These are phyloP conservation scores for Poecilia velifera DNA, from an alignment of 2,797 vertebrate species.

Conservation along the genomic window DNA sequence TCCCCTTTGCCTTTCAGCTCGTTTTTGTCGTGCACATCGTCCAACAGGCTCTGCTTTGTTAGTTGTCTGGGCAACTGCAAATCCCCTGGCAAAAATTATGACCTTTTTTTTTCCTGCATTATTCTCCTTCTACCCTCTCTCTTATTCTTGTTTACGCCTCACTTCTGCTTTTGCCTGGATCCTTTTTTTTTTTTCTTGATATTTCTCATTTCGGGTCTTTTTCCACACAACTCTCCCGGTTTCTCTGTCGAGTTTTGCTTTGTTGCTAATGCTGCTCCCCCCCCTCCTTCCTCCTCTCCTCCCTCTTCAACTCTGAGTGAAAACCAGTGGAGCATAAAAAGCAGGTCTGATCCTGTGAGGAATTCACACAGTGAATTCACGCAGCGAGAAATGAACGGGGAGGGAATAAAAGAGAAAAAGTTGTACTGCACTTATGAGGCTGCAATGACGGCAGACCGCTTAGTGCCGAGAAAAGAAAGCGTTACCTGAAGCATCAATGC, in stretches of 20 bases:
- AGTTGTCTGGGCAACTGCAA: slow-evolving; percentile 80
- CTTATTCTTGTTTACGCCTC: slow-evolving; percentile 26
- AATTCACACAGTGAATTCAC: slow-evolving; percentile 70
- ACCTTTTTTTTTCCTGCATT: slow-evolving; percentile 62
- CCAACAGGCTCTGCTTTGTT: slow-evolving; percentile 75
- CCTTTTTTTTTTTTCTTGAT: slow-evolving; percentile 18
- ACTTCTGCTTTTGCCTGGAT: slow-evolving; percentile 29
- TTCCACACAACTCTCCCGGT: slow-evolving; percentile 31
- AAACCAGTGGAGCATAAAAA: slow-evolving; percentile 78
- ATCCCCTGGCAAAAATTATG: slow-evolving; percentile 74
- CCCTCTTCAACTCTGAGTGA: slow-evolving; percentile 54
- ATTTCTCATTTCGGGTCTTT: neutral
- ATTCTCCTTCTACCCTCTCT: slow-evolving; percentile 45
- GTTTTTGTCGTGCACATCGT: slow-evolving; percentile 57
- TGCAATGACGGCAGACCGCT: slow-evolving; percentile 34
- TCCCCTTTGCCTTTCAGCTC: slow-evolving; percentile 53
- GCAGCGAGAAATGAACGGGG: slow-evolving; percentile 24
- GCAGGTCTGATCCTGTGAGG: slow-evolving; percentile 86
- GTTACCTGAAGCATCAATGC: slow-evolving; percentile 24
- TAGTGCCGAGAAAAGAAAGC: slow-evolving; percentile 24
- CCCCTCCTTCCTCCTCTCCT: neutral
- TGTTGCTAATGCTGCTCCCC: slow-evolving; percentile 33
- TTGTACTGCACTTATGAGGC: slow-evolving; percentile 53
- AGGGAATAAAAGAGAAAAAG: slow-evolving; percentile 37
- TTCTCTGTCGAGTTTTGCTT: slow-evolving; percentile 34